phyloP scores from a whole-genome alignment of 2,888 invertebrate species.

The Hemistola chrysoprasaria region DNA sequence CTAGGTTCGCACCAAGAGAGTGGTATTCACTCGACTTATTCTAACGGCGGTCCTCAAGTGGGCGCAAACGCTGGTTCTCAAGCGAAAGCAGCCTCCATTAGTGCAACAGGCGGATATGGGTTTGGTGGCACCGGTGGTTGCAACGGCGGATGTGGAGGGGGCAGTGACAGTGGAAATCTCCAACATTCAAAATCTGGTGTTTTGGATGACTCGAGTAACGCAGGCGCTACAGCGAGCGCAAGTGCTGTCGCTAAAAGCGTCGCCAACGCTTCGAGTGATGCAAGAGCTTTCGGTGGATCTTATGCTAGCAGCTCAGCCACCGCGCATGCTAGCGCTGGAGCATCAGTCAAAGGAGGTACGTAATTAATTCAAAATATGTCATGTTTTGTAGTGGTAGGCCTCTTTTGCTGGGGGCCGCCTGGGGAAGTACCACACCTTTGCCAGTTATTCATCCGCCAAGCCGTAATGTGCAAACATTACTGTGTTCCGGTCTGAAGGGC shows the following conservation, averaged over 20 bases:
- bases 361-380: conserved; percentile 27
- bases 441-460: no score
- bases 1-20: conserved; percentile 21
- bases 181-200: conserved; percentile 25
- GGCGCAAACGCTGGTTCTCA: conserved; percentile 29
- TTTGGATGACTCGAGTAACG: conserved; percentile 22
- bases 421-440: no score
- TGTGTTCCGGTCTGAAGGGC: no score
- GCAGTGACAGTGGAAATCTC: conserved; percentile 22
- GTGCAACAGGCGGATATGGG: conserved; percentile 34
- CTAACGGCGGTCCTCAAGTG: conserved; percentile 23
- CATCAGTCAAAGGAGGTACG: conserved; percentile 58
- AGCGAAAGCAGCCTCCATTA: conserved; percentile 43
- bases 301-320: conserved; percentile 63
- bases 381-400: background rate
- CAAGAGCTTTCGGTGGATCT: conserved; percentile 36
- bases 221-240: conserved; percentile 27
- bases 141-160: conserved; percentile 41
- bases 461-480: no score
- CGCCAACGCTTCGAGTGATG: conserved; percentile 41
- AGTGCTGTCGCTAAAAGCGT: conserved; percentile 48
- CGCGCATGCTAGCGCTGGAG: conserved; percentile 60
- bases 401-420: no score
- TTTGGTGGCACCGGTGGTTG: conserved; percentile 37
- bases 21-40: conserved; percentile 20